Conservation (phyloP, 2,888 invertebrate genomes). For the Aproaerema taeniolella region DNA sequence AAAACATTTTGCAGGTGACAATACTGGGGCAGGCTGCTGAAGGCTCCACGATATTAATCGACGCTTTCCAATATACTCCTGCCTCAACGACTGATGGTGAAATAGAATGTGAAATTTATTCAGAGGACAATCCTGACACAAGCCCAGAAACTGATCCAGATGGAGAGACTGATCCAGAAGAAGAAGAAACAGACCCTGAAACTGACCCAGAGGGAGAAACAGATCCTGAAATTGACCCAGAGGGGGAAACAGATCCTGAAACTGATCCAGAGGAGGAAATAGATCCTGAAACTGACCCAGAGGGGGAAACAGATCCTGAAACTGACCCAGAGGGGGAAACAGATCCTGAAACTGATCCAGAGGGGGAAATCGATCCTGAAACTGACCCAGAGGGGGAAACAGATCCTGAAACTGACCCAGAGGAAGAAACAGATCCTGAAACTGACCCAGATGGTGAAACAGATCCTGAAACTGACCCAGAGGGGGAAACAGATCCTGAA, state of each 20-base stretch:
- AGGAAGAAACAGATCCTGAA: constrained; percentile 11
- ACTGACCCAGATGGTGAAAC: constrained; percentile 5
- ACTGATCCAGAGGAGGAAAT: neutral
- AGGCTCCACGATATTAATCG: constrained; percentile 33
- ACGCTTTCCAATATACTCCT: constrained; percentile 45
- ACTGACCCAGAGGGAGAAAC: neutral
- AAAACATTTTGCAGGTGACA: constrained; percentile 37
- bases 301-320: neutral
- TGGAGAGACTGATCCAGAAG: neutral
- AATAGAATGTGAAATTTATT: constrained; percentile 35
- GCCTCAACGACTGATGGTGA: constrained; percentile 22
- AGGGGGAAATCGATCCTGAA: neutral
- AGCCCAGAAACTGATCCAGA: neutral
- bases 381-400: neutral
- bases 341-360: neutral
- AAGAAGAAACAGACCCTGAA: neutral
- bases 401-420: constrained; percentile 1
- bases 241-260: neutral
- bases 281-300: neutral
- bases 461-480: no score
- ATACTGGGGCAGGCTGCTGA: constrained; percentile 32
- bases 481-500: neutral
- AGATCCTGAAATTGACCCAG: neutral
- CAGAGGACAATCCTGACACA: constrained; percentile 16
- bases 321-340: neutral